Evolutionary conservation across 2,113 vertebrate genomes (phyloP), one percentile per base, ranked within the genome.

Genomic region (Heterotilapia buettikoferi): DNA sequence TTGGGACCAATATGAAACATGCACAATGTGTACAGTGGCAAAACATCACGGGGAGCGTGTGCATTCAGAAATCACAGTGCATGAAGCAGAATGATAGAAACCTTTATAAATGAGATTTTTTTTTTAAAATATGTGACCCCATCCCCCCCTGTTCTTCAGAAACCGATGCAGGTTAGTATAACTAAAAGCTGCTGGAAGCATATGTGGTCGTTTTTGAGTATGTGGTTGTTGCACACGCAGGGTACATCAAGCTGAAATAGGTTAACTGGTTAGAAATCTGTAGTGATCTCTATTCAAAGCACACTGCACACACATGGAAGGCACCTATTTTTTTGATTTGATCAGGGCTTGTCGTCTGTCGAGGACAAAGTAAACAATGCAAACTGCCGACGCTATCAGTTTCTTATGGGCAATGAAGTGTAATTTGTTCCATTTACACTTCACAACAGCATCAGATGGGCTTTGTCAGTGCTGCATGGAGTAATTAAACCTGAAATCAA

Each of bases 401-500:
- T 99, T 99, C 98, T 97, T 98, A 96, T 97, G 98, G 97, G 97
- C 98, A 98, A 97, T 97, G 98, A 97, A 98, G 98, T 99, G 98
- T 98, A 97, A 97, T 99, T 97, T 98, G 98, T 98, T 98, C 98
- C 97, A 98, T 99, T 99, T 99, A 99, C 98, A 99, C 97, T 98
- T 98, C 97, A 98, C 97, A 97, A 98, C 98, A 97, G 97, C 98
- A 97, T 99, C 98, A 98, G 98, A 99, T 98, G 97, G 98, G 98
- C 98, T 99, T 99, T 99, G 98, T 99, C 98, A 99, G 98, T 97
- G 97, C 98, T 95, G 98, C 98, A 98, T 97, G 97, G 97, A 98
- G 99, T 99, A 99, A 99, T 99, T 99, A 99, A 99, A 99, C 97
- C 98, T 99, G 97, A 99, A 99, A 99, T 99, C 99, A 99, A 99